These are phyloP conservation scores for Steatornis caripensis DNA, from an alignment of 2,113 vertebrate genomes.

Conservation along the genomic window DNA sequence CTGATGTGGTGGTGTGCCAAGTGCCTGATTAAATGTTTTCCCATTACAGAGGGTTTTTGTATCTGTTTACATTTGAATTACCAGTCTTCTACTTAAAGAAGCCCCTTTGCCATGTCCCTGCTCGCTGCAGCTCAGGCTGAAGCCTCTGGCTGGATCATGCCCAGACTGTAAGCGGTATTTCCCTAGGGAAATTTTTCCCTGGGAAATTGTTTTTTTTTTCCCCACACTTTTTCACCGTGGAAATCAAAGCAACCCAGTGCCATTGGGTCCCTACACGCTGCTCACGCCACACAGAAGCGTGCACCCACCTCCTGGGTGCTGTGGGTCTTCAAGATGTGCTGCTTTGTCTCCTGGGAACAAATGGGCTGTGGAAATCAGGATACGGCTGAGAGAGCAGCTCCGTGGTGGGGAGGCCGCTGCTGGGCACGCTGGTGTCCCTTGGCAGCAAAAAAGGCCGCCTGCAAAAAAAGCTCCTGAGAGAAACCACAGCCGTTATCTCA, in stretches of 20 bases:
- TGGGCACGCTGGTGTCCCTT: too few species aligned
- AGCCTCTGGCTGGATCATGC: not conserved
- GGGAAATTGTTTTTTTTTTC: not conserved
- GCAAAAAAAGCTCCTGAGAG: not conserved
- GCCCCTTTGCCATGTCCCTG: not conserved
- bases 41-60: not conserved
- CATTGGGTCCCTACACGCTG: rapidly evolving
- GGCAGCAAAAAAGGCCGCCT: not conserved
- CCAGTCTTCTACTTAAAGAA: not conserved
- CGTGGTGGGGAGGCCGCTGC: not conserved
- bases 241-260: not conserved
- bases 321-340: rapidly evolving
- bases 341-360: not conserved
- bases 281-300: not conserved
- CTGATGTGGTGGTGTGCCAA: not conserved
- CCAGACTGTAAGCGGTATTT: not conserved
- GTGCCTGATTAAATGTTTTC: constrained; percentile 36
- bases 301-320: not conserved
- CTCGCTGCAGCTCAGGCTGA: not conserved
- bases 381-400: not conserved
- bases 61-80: not conserved
- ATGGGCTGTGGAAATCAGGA: not conserved
- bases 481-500: not conserved
- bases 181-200: not conserved
- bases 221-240: rapidly evolving